Conservation (phyloP, 2,888 invertebrate genomes). For the Drosophila mimica region DNA sequence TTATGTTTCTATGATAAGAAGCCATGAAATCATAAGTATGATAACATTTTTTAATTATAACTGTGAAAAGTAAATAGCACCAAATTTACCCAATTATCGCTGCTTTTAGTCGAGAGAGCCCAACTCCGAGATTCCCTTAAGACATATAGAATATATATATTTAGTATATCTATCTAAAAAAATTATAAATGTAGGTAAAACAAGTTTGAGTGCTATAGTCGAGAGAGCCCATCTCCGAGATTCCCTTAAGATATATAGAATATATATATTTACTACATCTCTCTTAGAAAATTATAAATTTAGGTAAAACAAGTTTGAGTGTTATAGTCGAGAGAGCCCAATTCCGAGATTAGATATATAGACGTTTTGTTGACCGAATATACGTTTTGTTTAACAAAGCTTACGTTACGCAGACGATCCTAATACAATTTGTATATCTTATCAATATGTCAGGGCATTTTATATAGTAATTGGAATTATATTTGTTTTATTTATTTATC, state of each 20-base stretch:
- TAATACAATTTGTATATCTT: not conserved
- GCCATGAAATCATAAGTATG: conserved; percentile 10
- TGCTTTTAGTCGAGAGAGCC: not conserved
- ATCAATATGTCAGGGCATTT: not conserved
- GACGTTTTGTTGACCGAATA: not conserved
- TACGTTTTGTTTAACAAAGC: too few species aligned
- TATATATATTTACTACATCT: too few species aligned
- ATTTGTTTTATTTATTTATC: not conserved
- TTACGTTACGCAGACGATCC: not conserved
- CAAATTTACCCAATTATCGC: not conserved
- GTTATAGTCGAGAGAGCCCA: too few species aligned
- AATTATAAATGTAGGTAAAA: too few species aligned
- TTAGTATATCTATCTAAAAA: too few species aligned
- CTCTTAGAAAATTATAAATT: too few species aligned
- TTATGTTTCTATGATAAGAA: not conserved
- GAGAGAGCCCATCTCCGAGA: too few species aligned
- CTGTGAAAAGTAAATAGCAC: not conserved
- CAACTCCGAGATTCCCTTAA: too few species aligned
- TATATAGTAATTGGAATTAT: not conserved
- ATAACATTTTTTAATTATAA: not conserved
- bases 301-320: too few species aligned
- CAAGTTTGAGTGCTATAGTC: too few species aligned
- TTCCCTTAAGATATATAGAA: too few species aligned
- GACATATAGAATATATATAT: too few species aligned
- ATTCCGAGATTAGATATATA: not conserved